These are phyloP conservation scores for Ctenomys sociabilis DNA, from an alignment of 2,113 vertebrate genomes.

Conservation along the genomic window DNA sequence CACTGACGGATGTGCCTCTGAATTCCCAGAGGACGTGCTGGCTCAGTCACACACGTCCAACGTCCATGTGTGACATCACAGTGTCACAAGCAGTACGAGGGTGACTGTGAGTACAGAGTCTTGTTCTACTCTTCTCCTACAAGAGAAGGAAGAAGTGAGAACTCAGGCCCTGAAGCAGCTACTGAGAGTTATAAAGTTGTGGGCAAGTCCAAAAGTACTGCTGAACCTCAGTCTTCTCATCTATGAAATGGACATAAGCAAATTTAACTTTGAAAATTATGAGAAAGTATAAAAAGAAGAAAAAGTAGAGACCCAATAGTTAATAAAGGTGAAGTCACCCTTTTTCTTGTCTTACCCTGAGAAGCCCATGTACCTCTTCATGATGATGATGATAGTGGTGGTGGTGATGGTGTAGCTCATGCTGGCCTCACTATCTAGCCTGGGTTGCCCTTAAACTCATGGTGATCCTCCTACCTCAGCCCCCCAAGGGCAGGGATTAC, in stretches of 20 bases:
- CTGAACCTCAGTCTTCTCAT: neutral
- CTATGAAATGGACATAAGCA: neutral
- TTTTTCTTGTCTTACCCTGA: neutral
- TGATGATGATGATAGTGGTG: neutral
- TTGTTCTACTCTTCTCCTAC: neutral
- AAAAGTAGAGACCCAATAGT: neutral
- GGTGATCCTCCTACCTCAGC: neutral
- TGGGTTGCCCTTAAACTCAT: neutral
- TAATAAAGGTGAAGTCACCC: neutral
- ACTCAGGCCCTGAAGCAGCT: neutral
- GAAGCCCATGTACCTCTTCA: neutral
- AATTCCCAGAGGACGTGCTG: neutral
- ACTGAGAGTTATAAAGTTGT: neutral
- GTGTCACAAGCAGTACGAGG: accelerated
- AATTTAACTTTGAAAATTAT: neutral
- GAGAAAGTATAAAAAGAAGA: neutral
- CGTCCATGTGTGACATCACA: neutral
- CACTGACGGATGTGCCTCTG: neutral
- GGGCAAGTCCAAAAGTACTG: neutral
- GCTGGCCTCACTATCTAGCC: neutral
- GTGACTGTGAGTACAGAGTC: neutral
- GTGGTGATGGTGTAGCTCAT: neutral
- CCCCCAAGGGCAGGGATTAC: neutral
- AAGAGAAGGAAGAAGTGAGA: neutral
- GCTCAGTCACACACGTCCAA: accelerated